Evolutionary conservation across 2,888 invertebrate genomes (phyloP).

Genomic region (Sinopyrophorus schimmeli): DNA sequence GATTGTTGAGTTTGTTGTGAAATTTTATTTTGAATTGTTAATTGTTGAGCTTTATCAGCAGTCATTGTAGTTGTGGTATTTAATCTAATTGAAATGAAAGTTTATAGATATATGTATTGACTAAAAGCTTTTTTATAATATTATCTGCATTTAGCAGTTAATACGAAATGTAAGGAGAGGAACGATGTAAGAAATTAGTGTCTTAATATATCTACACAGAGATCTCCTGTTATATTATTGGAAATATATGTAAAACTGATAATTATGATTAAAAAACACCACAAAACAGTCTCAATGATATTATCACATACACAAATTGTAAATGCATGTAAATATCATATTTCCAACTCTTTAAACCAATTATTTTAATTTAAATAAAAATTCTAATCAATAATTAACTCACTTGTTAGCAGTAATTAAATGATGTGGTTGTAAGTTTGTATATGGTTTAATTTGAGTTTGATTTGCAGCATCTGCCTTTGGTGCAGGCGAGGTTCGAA

Average conservation of each 20-base stretch:
- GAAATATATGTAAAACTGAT: constrained; percentile 27
- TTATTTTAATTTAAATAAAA: constrained; percentile 7
- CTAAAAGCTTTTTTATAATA: too few species aligned
- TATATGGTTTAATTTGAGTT: constrained; percentile 63
- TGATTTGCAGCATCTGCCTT: constrained; percentile 77
- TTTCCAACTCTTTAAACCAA: constrained; percentile 8
- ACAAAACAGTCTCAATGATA: constrained; percentile 6
- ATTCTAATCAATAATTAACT: constrained; percentile 36
- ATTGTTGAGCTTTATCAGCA: constrained; percentile 59
- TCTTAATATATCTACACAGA: constrained; percentile 35
- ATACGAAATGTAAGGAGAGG: constrained; percentile 36
- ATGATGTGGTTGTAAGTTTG: constrained; percentile 55
- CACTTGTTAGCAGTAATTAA: constrained; percentile 61
- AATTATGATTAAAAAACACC: neutral
- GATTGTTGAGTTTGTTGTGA: constrained; percentile 59
- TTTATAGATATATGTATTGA: too few species aligned
- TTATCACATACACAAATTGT: constrained; percentile 7
- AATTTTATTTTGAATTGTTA: constrained; percentile 55
- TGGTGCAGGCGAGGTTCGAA: constrained; percentile 71
- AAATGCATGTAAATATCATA: constrained; percentile 12
- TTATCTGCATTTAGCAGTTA: too few species aligned
- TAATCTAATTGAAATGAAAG: constrained; percentile 12
- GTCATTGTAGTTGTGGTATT: constrained; percentile 59
- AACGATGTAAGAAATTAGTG: constrained; percentile 37
- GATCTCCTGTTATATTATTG: constrained; percentile 36